Evolutionary conservation across 2,113 vertebrate species (phyloP).

Genomic region (Corvus cornix): DNA sequence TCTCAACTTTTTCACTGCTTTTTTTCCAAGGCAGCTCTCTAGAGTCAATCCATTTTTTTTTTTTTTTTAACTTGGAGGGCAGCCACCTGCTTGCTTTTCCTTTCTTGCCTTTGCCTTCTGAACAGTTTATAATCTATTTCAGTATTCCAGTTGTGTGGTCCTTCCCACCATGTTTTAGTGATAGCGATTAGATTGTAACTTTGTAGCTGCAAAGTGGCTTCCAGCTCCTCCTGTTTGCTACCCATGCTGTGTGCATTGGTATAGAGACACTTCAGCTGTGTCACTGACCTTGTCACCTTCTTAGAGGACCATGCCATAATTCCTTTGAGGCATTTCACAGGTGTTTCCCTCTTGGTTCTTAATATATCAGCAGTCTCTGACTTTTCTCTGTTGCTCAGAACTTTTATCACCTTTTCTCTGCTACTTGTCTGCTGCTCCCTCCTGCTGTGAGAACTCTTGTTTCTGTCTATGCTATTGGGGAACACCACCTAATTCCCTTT

Average conservation of each 20-base stretch:
- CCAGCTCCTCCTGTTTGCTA: background rate
- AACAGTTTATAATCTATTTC: background rate
- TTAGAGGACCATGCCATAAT: background rate
- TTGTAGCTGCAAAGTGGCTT: background rate
- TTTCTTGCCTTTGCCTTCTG: background rate
- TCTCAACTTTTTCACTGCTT: background rate
- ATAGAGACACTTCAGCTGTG: background rate
- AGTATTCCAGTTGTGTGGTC: background rate
- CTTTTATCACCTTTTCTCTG: background rate
- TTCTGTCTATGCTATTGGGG: background rate
- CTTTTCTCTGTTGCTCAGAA: background rate
- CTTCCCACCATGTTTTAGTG: background rate
- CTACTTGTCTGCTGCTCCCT: background rate
- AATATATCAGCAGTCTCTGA: background rate
- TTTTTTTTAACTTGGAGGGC: background rate
- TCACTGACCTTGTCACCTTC: background rate
- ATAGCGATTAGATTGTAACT: background rate
- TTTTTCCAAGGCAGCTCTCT: background rate
- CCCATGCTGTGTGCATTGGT: rapidly evolving
- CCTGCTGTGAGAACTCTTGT: background rate
- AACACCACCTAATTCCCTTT: background rate
- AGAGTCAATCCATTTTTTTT: background rate
- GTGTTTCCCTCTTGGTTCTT: background rate
- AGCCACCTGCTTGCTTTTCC: background rate
- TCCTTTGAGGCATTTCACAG: background rate